Percentiles rank a stretch among this genome's conserved stretches.
These are phyloP conservation scores for Hemiscyllium ocellatum DNA, from an alignment of 2,113 vertebrate species.

Conservation along the genomic window DNA sequence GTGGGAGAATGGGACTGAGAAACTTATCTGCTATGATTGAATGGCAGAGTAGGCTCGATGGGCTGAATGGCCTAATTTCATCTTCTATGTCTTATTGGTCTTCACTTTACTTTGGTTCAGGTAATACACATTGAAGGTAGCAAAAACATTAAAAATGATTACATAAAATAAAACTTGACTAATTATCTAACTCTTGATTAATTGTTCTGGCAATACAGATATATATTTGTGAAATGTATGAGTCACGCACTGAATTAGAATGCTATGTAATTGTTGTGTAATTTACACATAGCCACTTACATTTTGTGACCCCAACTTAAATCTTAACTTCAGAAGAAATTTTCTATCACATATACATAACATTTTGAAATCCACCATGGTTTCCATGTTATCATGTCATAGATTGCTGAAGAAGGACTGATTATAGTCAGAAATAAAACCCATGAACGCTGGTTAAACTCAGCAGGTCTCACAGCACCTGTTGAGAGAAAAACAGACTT, in stretches of 20 bases:
- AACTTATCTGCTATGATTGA: too few species aligned
- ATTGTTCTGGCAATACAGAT: neutral
- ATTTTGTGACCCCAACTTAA: neutral
- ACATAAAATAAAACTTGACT: neutral
- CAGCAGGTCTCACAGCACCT: too few species aligned
- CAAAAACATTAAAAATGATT: neutral
- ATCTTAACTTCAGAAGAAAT: neutral
- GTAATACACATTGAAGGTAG: neutral
- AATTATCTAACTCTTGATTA: constrained; percentile 13
- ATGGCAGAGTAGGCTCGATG: too few species aligned
- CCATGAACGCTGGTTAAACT: too few species aligned
- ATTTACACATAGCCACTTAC: neutral
- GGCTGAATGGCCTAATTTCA: too few species aligned
- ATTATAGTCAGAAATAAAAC: neutral
- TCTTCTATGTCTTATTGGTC: too few species aligned
- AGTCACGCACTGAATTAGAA: neutral
- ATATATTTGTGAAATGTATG: neutral
- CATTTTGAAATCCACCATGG: neutral
- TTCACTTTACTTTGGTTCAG: neutral
- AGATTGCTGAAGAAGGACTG: neutral
- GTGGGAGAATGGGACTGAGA: too few species aligned
- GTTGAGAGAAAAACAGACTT: too few species aligned
- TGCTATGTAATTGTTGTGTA: neutral
- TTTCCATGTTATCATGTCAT: neutral
- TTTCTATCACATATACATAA: neutral